Conservation (phyloP, 2,888 invertebrate species). For the Notodonta dromedarius region DNA sequence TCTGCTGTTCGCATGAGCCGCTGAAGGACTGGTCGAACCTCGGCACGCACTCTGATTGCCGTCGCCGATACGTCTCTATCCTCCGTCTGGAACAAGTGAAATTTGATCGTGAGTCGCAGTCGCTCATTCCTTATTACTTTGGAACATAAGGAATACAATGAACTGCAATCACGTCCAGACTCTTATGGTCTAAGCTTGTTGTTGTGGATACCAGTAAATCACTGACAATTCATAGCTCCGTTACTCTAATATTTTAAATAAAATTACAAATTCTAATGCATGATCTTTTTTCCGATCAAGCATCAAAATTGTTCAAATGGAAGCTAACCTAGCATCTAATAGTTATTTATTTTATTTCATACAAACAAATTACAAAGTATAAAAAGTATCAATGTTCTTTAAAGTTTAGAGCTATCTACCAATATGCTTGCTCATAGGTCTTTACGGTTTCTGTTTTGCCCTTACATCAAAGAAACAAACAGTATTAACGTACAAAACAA, state of each 20-base stretch:
- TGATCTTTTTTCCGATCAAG: neutral
- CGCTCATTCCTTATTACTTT: neutral
- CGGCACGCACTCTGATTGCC: conserved; percentile 94
- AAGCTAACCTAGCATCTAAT: neutral
- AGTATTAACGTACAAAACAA: conserved; percentile 45
- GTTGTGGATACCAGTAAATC: neutral
- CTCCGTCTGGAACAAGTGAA: conserved; percentile 86
- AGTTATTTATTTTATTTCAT: neutral
- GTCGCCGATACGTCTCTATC: conserved; percentile 93
- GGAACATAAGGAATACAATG: neutral
- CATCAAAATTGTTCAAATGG: neutral
- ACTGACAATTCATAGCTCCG: conserved; percentile 5
- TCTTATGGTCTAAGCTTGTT: neutral
- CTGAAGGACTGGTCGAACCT: conserved; percentile 95
- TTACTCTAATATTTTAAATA: neutral
- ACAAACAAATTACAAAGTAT: neutral
- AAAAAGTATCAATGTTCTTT: neutral
- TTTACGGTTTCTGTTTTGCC: neutral
- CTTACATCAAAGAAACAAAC: conserved; percentile 30
- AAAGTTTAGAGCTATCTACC: too few species aligned
- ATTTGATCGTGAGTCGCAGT: neutral
- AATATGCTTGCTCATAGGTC: too few species aligned
- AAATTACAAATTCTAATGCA: neutral
- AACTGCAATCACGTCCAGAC: neutral
- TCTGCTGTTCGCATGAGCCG: conserved; percentile 95